A percentile compares a stretch with the other conserved stretches of the same genome.
phyloP scores from a whole-genome alignment of 2,113 vertebrate genomes.

The Apaloderma vittatum region DNA sequence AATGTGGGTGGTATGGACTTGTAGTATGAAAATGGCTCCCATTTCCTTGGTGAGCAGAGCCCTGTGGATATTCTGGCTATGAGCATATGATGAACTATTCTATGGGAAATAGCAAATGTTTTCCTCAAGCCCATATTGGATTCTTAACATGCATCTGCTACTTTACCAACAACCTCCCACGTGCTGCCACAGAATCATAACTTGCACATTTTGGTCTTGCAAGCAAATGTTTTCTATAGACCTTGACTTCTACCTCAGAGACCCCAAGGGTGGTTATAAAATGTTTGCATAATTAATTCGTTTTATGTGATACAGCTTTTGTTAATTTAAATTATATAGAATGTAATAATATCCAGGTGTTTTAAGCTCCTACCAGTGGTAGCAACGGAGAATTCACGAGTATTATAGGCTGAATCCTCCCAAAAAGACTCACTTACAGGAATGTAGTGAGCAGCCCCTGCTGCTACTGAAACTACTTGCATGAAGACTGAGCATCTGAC shows the following conservation, averaged over 20 bases:
- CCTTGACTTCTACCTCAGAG: slow-evolving; percentile 6
- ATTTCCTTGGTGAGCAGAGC: background rate
- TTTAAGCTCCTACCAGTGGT: background rate
- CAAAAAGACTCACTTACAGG: background rate
- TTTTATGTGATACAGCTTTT: slow-evolving; percentile 31
- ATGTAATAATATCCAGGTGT: background rate
- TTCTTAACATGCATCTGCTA: slow-evolving; percentile 53
- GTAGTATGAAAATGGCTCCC: background rate
- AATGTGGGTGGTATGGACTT: background rate
- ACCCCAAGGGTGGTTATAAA: background rate
- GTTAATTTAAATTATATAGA: background rate
- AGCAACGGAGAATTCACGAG: background rate
- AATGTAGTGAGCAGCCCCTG: background rate
- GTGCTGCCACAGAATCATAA: background rate
- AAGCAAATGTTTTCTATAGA: slow-evolving; percentile 25
- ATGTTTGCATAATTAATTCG: background rate
- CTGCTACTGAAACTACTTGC: background rate
- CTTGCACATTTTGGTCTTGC: slow-evolving; percentile 22
- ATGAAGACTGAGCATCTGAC: background rate
- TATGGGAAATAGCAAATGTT: slow-evolving; percentile 44
- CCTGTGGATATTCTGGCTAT: background rate
- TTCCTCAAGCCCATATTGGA: slow-evolving; percentile 18
- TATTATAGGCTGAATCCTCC: background rate
- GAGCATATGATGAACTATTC: slow-evolving; percentile 4
- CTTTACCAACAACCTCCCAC: slow-evolving; percentile 27